Evolutionary conservation across 1,140 invertebrate species (phyloP).

Genomic region (Papilio polyxenes): DNA sequence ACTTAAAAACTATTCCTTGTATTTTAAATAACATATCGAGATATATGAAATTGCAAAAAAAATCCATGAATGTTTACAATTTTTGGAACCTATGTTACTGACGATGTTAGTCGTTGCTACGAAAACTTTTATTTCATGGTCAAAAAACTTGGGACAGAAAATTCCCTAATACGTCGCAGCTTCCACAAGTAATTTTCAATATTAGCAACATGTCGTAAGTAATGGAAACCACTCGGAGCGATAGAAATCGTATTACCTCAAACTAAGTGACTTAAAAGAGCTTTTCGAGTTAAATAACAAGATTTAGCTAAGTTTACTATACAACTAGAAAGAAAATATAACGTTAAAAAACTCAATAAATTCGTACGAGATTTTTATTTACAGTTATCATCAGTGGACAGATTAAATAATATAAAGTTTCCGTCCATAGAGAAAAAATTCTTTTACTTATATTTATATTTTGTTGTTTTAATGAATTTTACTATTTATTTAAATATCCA

Average conservation of each 20-base stretch:
- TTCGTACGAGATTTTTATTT: too few species aligned
- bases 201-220: constrained; percentile 31
- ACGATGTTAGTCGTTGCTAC: too few species aligned
- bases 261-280: constrained; percentile 28
- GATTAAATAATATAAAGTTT: too few species aligned
- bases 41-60: too few species aligned
- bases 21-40: too few species aligned
- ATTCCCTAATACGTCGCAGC: constrained; percentile 11
- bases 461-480: neutral
- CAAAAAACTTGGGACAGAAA: neutral
- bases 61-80: too few species aligned
- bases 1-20: too few species aligned
- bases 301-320: neutral
- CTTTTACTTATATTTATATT: too few species aligned
- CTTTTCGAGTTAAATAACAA: constrained; percentile 27
- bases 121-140: neutral
- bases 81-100: too few species aligned
- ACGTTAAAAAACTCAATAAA: too few species aligned
- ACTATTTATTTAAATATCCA: neutral
- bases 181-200: constrained; percentile 36
- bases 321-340: constrained; percentile 8
- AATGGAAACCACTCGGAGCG: constrained; percentile 34
- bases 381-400: too few species aligned
- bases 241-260: constrained; percentile 23
- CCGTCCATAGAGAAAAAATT: too few species aligned